phyloP scores from a whole-genome alignment of 1,140 invertebrate species.

The Drosophila sp. region DNA sequence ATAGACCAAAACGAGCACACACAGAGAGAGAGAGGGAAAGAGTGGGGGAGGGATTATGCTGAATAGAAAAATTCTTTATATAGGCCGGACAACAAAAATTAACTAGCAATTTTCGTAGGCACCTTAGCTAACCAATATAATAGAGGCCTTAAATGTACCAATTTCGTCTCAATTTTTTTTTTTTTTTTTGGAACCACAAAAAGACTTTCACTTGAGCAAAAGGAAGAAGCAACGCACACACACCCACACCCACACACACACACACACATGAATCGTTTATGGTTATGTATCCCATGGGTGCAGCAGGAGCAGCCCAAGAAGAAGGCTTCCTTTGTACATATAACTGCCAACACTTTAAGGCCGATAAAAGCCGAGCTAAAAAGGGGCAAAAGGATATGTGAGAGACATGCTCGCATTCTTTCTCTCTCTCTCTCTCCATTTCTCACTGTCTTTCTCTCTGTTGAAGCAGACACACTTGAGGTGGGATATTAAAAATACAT shows the following conservation, averaged over 20 bases:
- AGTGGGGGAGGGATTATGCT: background rate
- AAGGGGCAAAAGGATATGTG: constrained; percentile 46
- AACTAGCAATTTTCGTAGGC: constrained; percentile 20
- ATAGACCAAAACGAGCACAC: constrained; percentile 3
- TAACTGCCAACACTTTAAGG: constrained; percentile 68
- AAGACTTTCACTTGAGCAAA: background rate
- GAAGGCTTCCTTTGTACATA: constrained; percentile 23
- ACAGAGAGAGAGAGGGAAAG: too few species aligned
- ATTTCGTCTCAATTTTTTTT: constrained; percentile 41
- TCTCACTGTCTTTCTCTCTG: constrained; percentile 26
- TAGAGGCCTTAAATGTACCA: constrained; percentile 61
- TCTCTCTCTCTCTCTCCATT: constrained; percentile 8
- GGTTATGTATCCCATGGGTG: constrained; percentile 72
- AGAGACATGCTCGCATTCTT: constrained; percentile 26
- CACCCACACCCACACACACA: constrained; percentile 20
- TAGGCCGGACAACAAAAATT: background rate
- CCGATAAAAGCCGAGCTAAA: constrained; percentile 66
- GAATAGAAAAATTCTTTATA: background rate
- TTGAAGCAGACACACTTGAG: constrained; percentile 71
- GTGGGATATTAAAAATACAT: constrained; percentile 79
- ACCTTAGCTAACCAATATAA: constrained; percentile 40
- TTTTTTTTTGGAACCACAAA: constrained; percentile 12
- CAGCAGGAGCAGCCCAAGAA: constrained; percentile 31
- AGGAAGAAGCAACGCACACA: background rate
- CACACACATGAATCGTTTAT: constrained; percentile 55